phyloP scores from a whole-genome alignment of 2,113 vertebrate species.

The Urocynchramus pylzowi region DNA sequence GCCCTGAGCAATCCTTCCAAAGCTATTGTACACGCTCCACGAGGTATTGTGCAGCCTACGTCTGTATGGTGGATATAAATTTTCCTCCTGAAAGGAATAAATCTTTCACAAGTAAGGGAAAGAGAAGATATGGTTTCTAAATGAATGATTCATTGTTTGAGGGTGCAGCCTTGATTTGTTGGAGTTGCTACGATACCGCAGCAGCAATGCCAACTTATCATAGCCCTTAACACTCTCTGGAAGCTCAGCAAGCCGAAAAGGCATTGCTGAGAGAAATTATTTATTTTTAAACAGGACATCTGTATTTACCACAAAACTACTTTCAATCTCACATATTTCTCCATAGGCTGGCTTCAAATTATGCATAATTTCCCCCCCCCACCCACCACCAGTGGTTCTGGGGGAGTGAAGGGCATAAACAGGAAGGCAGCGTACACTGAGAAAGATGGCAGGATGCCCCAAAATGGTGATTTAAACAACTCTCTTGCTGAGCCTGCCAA shows the following conservation, averaged over 20 bases:
- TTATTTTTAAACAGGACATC: neutral
- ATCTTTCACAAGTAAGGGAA: neutral
- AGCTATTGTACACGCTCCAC: neutral
- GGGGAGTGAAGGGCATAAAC: constrained; percentile 19
- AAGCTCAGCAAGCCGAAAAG: neutral
- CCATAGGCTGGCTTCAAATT: neutral
- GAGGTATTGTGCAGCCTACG: neutral
- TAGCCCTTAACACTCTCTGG: neutral
- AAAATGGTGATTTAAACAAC: neutral
- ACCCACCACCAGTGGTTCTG: neutral
- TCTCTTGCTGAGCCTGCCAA: neutral
- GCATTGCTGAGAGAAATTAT: neutral
- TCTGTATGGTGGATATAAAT: neutral
- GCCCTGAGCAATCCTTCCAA: neutral
- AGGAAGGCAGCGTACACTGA: constrained; percentile 10
- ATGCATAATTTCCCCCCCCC: neutral
- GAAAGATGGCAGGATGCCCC: constrained; percentile 21
- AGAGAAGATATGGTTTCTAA: constrained; percentile 25
- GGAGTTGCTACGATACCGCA: constrained; percentile 17
- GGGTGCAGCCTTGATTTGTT: neutral
- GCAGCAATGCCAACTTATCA: neutral
- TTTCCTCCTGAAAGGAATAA: constrained; percentile 19
- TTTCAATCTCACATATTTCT: constrained; percentile 6
- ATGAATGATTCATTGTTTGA: constrained; percentile 48
- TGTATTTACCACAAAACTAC: neutral